Conservation (phyloP, 2,113 vertebrate genomes). For the Pterocles gutturalis region DNA sequence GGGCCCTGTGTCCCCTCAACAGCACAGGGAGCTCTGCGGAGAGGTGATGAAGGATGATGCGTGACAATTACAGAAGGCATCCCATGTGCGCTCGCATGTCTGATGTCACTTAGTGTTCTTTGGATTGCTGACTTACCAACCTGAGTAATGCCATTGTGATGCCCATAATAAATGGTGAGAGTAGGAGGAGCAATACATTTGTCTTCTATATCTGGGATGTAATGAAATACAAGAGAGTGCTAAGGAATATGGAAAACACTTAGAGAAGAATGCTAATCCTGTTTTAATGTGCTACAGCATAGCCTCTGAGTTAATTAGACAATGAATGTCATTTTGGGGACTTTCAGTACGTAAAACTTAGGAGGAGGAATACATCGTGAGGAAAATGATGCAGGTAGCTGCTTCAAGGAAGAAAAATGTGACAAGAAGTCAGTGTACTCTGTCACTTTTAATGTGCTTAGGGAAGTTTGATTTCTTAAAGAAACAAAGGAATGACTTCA, state of each 20-base stretch:
- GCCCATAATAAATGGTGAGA: neutral
- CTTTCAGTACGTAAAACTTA: neutral
- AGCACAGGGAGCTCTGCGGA: neutral
- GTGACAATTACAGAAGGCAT: neutral
- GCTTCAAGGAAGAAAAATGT: neutral
- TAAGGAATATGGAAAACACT: neutral
- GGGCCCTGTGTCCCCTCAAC: neutral
- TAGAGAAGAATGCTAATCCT: neutral
- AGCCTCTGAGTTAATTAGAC: neutral
- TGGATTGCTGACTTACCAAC: neutral
- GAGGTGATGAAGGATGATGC: neutral
- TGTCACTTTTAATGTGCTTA: constrained; percentile 24
- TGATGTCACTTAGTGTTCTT: neutral
- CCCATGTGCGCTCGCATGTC: neutral
- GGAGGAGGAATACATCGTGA: neutral
- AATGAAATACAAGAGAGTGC: neutral
- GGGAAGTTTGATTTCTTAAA: neutral
- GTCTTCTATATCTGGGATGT: neutral
- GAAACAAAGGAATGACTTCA: constrained; percentile 44
- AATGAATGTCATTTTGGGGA: neutral
- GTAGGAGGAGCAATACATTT: neutral
- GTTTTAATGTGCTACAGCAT: neutral
- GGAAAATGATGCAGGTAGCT: neutral
- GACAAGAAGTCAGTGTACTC: neutral
- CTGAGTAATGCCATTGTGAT: neutral